Evolutionary conservation across 2,113 vertebrate species (phyloP), one percentile per base, ranked within the genome.

Genomic region (cat (Felis catus)): DNA sequence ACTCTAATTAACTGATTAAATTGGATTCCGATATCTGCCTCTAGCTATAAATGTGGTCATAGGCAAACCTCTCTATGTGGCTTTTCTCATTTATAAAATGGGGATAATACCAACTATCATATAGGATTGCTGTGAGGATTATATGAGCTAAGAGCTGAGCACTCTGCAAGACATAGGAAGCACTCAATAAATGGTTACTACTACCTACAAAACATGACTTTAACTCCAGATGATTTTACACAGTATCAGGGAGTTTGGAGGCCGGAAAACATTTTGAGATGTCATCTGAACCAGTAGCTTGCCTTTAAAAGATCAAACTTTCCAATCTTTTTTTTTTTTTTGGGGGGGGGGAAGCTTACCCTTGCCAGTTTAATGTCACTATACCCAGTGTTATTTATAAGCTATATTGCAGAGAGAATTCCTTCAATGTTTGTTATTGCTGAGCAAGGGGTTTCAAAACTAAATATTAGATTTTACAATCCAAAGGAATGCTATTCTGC

Each of bases 281-380:
- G 2, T 86, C 18, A 14, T 89, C 36, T 70, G 53, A 71, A 94
- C 27, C 5, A 65, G 23, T 29, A 76, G 39, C 12, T 86, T 90
- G 5, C 19, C 63, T 15, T 82, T 48, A 78, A 58, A 66, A n/a
- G 25, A 39, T 76, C 18, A 58, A 71, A 76, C 29, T 93, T 70
- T 7, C 16, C 18, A n/a, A 14, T 41, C 23, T 31, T 76, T 80
- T 58, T 45, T 45, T 1, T 0, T 0, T 45, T 45, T 1, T 0
- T 0, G 7, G 45, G 73, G 13, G 5, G 65, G 41, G 73, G 25
- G 45, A 45, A 79, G 31, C 36, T 65, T 89, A 71, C 3, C 29
- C 19, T 83, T 93, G 27, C 1, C 87, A 39, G 53, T 66, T 53
- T 53, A 63, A 68, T 73, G 18, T 91, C 29, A 36, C 45, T 48